phyloP scores from a whole-genome alignment of 2,113 vertebrate species.

The Nicator chloris region DNA sequence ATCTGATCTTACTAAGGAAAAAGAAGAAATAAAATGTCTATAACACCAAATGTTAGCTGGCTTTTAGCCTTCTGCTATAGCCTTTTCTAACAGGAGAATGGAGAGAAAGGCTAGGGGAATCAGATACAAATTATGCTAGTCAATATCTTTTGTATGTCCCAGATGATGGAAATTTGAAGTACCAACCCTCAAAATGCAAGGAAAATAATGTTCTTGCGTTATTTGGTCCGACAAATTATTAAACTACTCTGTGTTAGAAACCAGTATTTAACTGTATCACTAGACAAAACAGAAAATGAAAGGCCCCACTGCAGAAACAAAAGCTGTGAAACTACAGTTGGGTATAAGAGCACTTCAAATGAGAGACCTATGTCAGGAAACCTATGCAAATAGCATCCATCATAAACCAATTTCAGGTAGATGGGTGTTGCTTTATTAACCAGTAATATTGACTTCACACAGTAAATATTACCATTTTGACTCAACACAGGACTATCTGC shows the following conservation, averaged over 20 bases:
- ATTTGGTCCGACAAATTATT: not conserved
- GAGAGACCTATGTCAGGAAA: not conserved
- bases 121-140: not conserved
- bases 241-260: not conserved
- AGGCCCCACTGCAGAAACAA: not conserved
- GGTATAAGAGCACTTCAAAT: not conserved
- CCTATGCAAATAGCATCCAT: accelerated
- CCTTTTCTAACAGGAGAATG: not conserved
- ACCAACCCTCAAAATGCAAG: not conserved
- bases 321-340: not conserved
- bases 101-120: not conserved
- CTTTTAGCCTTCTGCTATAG: not conserved
- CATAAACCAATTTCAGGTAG: not conserved
- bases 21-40: not conserved
- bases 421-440: not conserved
- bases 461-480: not conserved
- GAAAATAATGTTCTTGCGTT: not conserved
- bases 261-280: not conserved
- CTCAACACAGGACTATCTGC: not conserved
- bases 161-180: not conserved
- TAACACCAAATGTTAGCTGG: not conserved
- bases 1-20: not conserved
- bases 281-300: not conserved
- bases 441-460: not conserved
- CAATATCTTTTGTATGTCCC: not conserved